Evolutionary conservation across 1,140 invertebrate genomes (phyloP), one percentile per base, ranked within the genome.

Genomic region (Holcopasites calliopsidis): DNA sequence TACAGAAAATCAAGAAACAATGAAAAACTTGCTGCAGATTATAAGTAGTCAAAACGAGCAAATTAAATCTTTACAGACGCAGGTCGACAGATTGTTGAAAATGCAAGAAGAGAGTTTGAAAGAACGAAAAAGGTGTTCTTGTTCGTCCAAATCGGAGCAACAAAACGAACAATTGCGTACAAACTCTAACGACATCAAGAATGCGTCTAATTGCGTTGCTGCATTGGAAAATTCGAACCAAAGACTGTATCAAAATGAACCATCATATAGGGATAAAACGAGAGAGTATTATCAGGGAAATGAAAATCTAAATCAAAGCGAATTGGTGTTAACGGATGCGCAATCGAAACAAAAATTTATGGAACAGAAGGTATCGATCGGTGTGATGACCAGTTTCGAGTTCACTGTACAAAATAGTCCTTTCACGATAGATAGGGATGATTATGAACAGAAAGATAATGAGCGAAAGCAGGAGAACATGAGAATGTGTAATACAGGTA

Each of bases 361-460:
- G 66, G 91, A 92, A 68, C 92, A 93, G 35, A 94, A 95, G 82
- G 94, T 95, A 79, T 94, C 94, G 1, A 94, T 95, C 76, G 94
- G 94, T 73, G 93, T 95, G 11, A 95, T 94, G 93, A 95, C 94
- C 3, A 95, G 94, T 88, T 94, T 95, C 89, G 94, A 95, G 89
- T 92, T 95, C 74, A 93, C 93, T 3, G 89, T 94, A n/a, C 88
- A 92, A 66, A 91, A 92, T 54, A 91, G 83, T 80, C 89, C 87
- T 33, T 85, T 87, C 47, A 31, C 83, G 8, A 0, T 80, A 0
- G 87, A 89, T 1, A 55, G 66, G 11, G 88, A 88, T 11, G 69
- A 92, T 91, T 75, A 92, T 88, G 52, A 93, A 85, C 79, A 88
- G 87, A 44, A 91, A 86, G 90, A 69, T 87, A 88, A 73, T 80